Base-by-base conservation (phyloP, 2,797 vertebrate genomes). In the Balearica regulorum region DNA sequence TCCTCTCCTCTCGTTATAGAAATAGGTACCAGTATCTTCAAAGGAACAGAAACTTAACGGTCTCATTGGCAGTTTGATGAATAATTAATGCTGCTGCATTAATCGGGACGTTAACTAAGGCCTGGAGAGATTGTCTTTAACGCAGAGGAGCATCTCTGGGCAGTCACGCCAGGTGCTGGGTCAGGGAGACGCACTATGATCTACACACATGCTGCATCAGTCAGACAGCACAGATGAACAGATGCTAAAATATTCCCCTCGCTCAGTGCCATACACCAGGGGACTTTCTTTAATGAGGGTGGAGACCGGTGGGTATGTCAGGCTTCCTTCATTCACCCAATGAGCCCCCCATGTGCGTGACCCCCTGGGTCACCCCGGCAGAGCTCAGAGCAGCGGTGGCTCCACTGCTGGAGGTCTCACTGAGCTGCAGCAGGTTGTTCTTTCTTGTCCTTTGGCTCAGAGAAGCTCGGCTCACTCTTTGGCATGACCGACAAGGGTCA, bases 61-160 rank as follows among this genome's bases (percentile, higher is more conserved):
- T 51, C 86, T 93, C 65, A 54, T 25, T 31, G 87, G 83, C 0
- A 0, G 60, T 83, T 91, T 88, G 87, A 93, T 96, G 83, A 97
- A 97, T 96, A 95, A 95, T 96, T 94, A 81, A 96, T 95, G 35
- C 20, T 44, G 60, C 89, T 76, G 43, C 86, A 94, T 97, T 93
- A 96, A 97, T 66, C 12, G 16, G 15, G 51, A 93, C 66, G 89
- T 96, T 93, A 96, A 95, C 81, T 71, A 66, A 87, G 77, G 83
- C 71, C 73, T 54, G 41, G 46, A 92, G 87, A 76, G 37, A 43
- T 2, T 4, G 6, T 33, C 65, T 58, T 61, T 64, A 77, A 60
- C 5, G 65, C 64, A 83, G 68, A 68, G 64, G 75, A 75, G 64
- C 53, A 43, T 73, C 85, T 90, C 17, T 26, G 86, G 77, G 44